These are phyloP conservation scores for Holocentrus rufus DNA, from an alignment of 2,797 vertebrate genomes.

Conservation along the genomic window DNA sequence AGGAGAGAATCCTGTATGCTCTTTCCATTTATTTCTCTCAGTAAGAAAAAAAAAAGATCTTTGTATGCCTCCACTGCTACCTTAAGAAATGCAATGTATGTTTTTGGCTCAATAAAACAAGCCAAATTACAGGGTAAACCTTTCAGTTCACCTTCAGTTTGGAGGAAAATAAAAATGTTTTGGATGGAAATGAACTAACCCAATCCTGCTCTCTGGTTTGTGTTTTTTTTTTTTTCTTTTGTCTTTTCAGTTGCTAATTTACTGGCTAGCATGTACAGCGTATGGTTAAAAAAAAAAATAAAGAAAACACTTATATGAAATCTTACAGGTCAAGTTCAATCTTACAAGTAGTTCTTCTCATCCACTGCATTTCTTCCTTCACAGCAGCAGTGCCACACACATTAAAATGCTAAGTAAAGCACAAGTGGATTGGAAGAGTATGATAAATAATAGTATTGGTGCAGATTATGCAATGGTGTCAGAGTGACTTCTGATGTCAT, in stretches of 20 bases:
- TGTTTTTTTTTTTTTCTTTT: conserved; percentile 30
- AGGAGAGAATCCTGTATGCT: conserved; percentile 72
- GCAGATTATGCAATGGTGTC: no score
- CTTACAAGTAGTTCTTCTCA: conserved; percentile 32
- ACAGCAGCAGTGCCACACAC: neutral
- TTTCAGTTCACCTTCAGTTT: conserved; percentile 75
- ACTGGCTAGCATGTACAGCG: conserved; percentile 56
- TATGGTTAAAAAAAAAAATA: conserved; percentile 55
- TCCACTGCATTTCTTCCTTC: neutral
- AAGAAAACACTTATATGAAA: no score
- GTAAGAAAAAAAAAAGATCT: conserved; percentile 54
- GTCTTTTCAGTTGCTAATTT: conserved; percentile 43
- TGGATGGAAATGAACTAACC: conserved; percentile 80
- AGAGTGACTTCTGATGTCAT: no score
- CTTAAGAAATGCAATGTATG: conserved; percentile 80
- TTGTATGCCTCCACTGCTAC: conserved; percentile 76
- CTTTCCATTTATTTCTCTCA: conserved; percentile 70
- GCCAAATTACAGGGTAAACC: conserved; percentile 78
- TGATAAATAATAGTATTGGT: no score
- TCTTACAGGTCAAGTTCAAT: conserved; percentile 50
- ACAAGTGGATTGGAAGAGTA: no score
- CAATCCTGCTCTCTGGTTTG: conserved; percentile 65
- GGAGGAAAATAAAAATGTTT: conserved; percentile 81
- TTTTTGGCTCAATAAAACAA: conserved; percentile 70
- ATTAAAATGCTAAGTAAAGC: no score